Percentiles rank a stretch among this genome's conserved stretches.
Evolutionary conservation across 2,888 invertebrate genomes (phyloP).

Genomic region (Drosophila meridiana): DNA sequence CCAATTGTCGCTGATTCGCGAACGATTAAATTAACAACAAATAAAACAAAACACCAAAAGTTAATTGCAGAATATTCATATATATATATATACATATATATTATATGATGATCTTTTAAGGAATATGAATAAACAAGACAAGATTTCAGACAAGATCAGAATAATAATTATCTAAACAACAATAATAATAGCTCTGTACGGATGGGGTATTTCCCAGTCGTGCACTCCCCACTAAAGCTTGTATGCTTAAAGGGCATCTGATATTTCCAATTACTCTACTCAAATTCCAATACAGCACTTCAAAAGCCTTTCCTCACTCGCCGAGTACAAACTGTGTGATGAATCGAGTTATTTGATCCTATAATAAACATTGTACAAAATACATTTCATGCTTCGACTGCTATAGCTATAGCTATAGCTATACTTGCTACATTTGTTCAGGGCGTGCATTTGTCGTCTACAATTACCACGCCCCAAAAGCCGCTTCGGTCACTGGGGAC

Average conservation of each 20-base stretch:
- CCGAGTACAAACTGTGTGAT: not conserved
- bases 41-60: not conserved
- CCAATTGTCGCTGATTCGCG: conserved; percentile 25
- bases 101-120: not conserved
- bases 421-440: not conserved
- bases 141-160: not conserved
- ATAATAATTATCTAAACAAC: not conserved
- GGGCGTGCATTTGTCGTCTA: conserved; percentile 15
- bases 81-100: not conserved
- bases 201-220: not conserved
- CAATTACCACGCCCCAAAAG: conserved; percentile 41
- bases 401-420: not conserved
- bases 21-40: not conserved
- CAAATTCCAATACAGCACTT: not conserved
- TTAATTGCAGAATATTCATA: conserved; percentile 6
- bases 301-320: not conserved
- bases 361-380: conserved; percentile 4
- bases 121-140: not conserved
- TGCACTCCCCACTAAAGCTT: not conserved
- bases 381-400: not conserved
- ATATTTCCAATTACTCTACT: too few species aligned
- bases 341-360: conserved; percentile 7
- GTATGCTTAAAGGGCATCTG: not conserved
- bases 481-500: conserved; percentile 38
- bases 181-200: not conserved